These are phyloP conservation scores for Axis porcinus DNA, from an alignment of 2,113 vertebrate species.

Conservation along the genomic window DNA sequence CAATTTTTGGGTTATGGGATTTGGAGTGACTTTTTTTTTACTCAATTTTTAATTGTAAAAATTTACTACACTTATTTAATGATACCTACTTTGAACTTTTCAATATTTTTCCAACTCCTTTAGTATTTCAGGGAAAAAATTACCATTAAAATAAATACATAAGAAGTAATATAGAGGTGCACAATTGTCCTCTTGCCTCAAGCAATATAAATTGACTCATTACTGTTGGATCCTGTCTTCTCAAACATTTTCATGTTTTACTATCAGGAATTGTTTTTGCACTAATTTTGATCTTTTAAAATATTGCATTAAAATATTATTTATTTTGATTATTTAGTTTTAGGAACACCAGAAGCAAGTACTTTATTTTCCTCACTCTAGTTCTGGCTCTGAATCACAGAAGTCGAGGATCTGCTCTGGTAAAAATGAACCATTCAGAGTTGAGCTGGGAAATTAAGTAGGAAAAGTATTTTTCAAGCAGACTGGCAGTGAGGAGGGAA, in stretches of 20 bases:
- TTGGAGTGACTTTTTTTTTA: neutral
- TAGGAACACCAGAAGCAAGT: neutral
- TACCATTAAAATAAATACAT: neutral
- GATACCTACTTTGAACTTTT: neutral
- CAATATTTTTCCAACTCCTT: neutral
- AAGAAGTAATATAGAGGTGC: neutral
- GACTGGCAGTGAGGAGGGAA: neutral
- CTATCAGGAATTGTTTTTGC: neutral
- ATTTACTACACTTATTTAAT: neutral
- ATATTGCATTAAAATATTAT: neutral
- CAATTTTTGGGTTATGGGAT: neutral
- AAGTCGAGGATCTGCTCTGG: neutral
- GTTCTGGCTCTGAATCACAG: neutral
- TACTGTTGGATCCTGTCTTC: neutral
- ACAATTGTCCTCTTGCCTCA: neutral
- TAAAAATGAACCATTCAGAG: slow-evolving; percentile 3
- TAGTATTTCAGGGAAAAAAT: neutral
- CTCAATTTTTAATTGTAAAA: neutral
- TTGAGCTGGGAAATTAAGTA: neutral
- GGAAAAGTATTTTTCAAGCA: neutral
- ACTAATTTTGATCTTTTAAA: neutral
- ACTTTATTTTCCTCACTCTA: neutral
- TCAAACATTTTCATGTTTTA: neutral
- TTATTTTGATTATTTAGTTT: neutral
- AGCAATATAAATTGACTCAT: neutral